A percentile compares a stretch with the other conserved stretches of the same genome.
Conservation (phyloP, 2,797 vertebrate genomes). For the Hydrophis major region DNA sequence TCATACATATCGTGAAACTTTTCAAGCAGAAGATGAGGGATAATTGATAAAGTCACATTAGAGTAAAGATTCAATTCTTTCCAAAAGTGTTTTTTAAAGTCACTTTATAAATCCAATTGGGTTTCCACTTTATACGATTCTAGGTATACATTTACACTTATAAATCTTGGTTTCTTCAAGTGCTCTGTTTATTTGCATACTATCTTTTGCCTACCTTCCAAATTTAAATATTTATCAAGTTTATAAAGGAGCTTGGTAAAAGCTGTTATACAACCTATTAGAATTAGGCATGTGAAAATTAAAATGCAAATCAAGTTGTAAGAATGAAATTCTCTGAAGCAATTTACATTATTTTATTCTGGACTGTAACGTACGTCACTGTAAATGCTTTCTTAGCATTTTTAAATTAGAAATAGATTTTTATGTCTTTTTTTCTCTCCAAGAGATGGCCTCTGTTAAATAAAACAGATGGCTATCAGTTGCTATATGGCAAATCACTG, state of each 20-base stretch:
- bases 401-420: not conserved
- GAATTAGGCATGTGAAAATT: not conserved
- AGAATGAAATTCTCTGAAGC: not conserved
- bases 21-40: not conserved
- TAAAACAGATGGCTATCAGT: not conserved
- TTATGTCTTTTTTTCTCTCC: not conserved
- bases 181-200: not conserved
- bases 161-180: not conserved
- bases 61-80: not conserved
- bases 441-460: not conserved
- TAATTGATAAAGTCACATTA: not conserved
- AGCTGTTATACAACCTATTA: not conserved
- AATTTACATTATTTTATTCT: not conserved
- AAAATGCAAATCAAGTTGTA: not conserved
- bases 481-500: not conserved
- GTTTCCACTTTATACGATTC: not conserved
- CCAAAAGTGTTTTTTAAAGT: not conserved
- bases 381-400: no score
- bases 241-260: not conserved
- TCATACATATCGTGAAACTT: not conserved
- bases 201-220: not conserved
- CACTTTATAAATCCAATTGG: not conserved
- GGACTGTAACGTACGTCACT: not conserved
- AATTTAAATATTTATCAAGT: not conserved
- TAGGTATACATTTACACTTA: no score